Evolutionary conservation across 2,888 invertebrate species (phyloP), one percentile per base, ranked within the genome.

Genomic region (Lampropteryx suffumata): DNA sequence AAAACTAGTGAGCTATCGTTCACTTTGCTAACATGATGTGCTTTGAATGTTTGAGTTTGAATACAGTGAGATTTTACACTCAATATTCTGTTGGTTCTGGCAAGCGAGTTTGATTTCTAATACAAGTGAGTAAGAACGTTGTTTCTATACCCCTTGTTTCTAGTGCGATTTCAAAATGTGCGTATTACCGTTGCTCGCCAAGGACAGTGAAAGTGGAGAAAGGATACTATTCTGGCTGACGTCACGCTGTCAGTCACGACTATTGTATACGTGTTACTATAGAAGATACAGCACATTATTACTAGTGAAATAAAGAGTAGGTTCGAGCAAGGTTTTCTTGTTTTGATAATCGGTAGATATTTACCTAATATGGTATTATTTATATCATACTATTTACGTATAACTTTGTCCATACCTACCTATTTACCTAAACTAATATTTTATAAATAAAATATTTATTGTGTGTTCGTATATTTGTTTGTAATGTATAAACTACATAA

Each of bases 161-260:
- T 6, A 34, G 34, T 44, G 56, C 43, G 57, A 55, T 53, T 64
- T 62, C 48, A 55, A 59, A 59, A 64, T 54, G 59, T 55, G 58
- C 60, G 60, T 67, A 65, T 69, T 70, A 69, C 65, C 69, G 71
- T 65, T 65, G 69, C 66, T 73, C 64, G 76, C 75, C 81, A 87
- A 87, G 88, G 88, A 85, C 82, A 74, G 87, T 78, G 88, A 89
- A 89, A 89, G 88, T 80, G 62, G 66, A 77, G 84, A 86, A 84
- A 85, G 84, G 85, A 84, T 80, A 73, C 72, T 70, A 67, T 65
- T 53, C 59, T 76, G 73, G 73, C 71, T 76, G 76, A 73, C 73
- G 75, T 81, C 79, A 81, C 61, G 47, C 58, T 54, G 49, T 42
- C 61, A 56, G 50, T 46, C 61, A 62, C 55, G 44, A 57, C 59